A percentile compares a stretch with the other conserved stretches of the same genome.
Conservation (phyloP, 1,140 invertebrate species). For the Phenacoccus solenopsis region DNA sequence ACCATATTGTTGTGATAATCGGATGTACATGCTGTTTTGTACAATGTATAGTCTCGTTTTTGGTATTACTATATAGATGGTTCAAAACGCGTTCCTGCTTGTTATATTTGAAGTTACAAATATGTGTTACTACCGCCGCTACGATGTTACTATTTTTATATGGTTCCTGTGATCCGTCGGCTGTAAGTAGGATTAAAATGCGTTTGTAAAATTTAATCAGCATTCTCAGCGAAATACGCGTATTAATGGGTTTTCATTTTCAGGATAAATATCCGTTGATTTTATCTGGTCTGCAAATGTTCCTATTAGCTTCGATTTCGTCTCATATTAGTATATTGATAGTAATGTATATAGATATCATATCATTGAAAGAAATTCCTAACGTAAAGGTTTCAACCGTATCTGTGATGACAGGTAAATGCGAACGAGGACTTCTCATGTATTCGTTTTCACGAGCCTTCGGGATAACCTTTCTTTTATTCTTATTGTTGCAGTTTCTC, state of each 20-base stretch:
- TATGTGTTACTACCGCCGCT: slow-evolving; percentile 43
- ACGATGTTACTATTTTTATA: slow-evolving; percentile 49
- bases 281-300: slow-evolving; percentile 9
- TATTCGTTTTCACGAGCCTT: no score
- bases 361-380: slow-evolving; percentile 17
- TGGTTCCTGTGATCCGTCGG: slow-evolving; percentile 24
- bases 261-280: not conserved
- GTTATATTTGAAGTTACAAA: slow-evolving; percentile 52
- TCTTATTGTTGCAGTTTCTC: not conserved
- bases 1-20: slow-evolving; percentile 35
- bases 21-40: slow-evolving; percentile 46
- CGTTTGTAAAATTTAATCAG: not conserved
- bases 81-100: slow-evolving; percentile 45
- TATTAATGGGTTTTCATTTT: not conserved
- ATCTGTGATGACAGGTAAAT: slow-evolving; percentile 19
- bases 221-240: not conserved
- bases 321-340: slow-evolving; percentile 21
- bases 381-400: slow-evolving; percentile 21
- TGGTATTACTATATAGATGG: slow-evolving; percentile 44
- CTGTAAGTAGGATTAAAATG: not conserved
- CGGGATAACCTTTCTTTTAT: not conserved
- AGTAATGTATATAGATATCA: slow-evolving; percentile 21
- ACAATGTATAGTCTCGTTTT: slow-evolving; percentile 40
- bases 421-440: no score
- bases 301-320: slow-evolving; percentile 6